Conservation (phyloP, 2,113 vertebrate genomes). For the Oryzias woworae region DNA sequence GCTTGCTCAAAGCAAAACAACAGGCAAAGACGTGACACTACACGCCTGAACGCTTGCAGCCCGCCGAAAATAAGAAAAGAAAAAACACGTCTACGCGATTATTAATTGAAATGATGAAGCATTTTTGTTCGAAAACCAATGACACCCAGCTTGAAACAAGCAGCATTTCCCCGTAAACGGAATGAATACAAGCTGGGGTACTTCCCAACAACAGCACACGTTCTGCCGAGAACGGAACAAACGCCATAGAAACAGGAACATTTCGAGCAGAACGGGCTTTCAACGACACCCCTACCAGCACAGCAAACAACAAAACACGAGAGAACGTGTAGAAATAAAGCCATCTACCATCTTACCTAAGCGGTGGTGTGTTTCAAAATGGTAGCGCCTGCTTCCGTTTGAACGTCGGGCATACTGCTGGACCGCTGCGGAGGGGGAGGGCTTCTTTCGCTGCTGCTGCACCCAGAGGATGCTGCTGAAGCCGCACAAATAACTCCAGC, state of each 20-base stretch:
- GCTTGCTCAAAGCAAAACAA: background rate
- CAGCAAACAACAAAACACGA: background rate
- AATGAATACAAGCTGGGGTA: slow-evolving; percentile 34
- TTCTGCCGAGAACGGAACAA: background rate
- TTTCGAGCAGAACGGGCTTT: background rate
- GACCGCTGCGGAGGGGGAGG: slow-evolving; percentile 29
- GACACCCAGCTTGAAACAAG: slow-evolving; percentile 12
- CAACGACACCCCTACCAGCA: background rate
- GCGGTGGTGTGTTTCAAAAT: slow-evolving; percentile 81
- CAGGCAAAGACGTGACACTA: background rate
- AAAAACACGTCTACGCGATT: background rate
- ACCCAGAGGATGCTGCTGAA: slow-evolving; percentile 39
- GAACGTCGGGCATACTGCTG: slow-evolving; percentile 63
- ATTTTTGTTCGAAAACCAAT: background rate
- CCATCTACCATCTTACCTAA: slow-evolving; percentile 82
- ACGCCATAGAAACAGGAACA: too few species aligned
- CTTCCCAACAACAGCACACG: slow-evolving; percentile 6
- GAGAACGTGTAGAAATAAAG: slow-evolving; percentile 40
- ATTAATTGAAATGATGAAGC: background rate
- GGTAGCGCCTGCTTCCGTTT: slow-evolving; percentile 82
- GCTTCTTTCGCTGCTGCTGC: slow-evolving; percentile 24
- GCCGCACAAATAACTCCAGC: slow-evolving; percentile 1
- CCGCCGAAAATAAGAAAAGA: background rate
- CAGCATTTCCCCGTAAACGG: slow-evolving; percentile 32
- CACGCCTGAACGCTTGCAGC: background rate